Conservation (phyloP, 2,888 invertebrate genomes). For the Nemotelus pantherinus region DNA sequence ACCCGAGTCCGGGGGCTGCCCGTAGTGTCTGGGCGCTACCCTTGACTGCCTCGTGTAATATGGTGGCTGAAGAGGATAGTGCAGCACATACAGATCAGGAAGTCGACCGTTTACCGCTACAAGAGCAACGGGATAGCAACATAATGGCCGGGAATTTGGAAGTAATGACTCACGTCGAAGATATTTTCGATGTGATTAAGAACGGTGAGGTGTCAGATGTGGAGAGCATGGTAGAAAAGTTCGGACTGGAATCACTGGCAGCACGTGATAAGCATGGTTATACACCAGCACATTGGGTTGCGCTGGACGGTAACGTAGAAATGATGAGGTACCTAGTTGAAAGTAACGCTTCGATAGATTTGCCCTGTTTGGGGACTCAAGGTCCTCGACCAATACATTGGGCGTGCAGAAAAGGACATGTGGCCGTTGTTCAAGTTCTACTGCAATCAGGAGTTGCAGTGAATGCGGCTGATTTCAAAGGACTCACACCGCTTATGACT, state of each 20-base stretch:
- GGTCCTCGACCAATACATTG: slow-evolving; percentile 93
- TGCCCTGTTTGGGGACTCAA: slow-evolving; percentile 87
- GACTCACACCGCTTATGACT: slow-evolving; percentile 86
- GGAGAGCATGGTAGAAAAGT: slow-evolving; percentile 83
- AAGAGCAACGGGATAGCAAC: slow-evolving; percentile 66
- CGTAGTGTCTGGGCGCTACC: slow-evolving; percentile 89
- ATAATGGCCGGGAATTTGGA: slow-evolving; percentile 60
- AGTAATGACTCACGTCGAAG: slow-evolving; percentile 66
- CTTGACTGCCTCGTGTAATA: slow-evolving; percentile 80
- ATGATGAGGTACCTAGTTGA: slow-evolving; percentile 88
- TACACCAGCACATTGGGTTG: slow-evolving; percentile 90
- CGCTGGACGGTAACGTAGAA: slow-evolving; percentile 87
- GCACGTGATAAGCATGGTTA: slow-evolving; percentile 92
- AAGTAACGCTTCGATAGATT: slow-evolving; percentile 82
- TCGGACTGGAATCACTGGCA: slow-evolving; percentile 79
- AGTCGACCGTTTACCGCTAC: slow-evolving; percentile 61
- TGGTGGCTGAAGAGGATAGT: slow-evolving; percentile 76
- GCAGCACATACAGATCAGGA: slow-evolving; percentile 65
- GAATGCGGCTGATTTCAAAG: slow-evolving; percentile 90
- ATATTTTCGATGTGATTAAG: slow-evolving; percentile 86
- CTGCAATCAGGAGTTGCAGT: slow-evolving; percentile 86
- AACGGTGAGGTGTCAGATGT: slow-evolving; percentile 86
- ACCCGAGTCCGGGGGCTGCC: slow-evolving; percentile 88
- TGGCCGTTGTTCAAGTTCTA: slow-evolving; percentile 84
- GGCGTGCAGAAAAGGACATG: slow-evolving; percentile 93